phyloP scores from a whole-genome alignment of 30 jellyfish, hydroid and myxozoan species.

The Turritopsis dohrnii region DNA sequence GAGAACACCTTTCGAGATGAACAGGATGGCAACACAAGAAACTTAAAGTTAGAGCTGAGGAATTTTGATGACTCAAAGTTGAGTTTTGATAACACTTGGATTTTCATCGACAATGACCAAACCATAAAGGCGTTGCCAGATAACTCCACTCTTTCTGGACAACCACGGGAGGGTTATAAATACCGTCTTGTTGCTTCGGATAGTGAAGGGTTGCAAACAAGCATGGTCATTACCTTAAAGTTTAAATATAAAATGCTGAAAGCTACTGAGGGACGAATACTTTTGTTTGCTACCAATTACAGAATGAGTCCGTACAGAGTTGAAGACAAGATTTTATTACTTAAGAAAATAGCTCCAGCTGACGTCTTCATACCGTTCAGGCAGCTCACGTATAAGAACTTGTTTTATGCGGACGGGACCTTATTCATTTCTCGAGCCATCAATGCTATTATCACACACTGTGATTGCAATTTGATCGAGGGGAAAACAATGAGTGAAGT shows the following conservation, averaged over 20 bases:
- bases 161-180: background rate
- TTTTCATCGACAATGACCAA: background rate
- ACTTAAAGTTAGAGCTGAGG: background rate
- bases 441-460: background rate
- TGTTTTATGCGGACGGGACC: background rate
- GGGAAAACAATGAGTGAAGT: background rate
- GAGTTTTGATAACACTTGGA: background rate
- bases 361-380: background rate
- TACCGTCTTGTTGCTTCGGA: background rate
- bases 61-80: background rate
- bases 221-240: background rate
- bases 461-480: background rate
- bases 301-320: background rate
- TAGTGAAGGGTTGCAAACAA: background rate
- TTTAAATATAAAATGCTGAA: background rate
- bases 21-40: background rate
- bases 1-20: conserved; percentile 31
- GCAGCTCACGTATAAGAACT: background rate
- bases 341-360: background rate
- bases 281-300: background rate
- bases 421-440: background rate
- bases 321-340: background rate
- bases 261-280: background rate
- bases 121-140: background rate
- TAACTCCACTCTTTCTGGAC: background rate